Evolutionary conservation across 2,888 invertebrate genomes (phyloP), one percentile per base, ranked within the genome.

Genomic region (Calameuta filiformis): DNA sequence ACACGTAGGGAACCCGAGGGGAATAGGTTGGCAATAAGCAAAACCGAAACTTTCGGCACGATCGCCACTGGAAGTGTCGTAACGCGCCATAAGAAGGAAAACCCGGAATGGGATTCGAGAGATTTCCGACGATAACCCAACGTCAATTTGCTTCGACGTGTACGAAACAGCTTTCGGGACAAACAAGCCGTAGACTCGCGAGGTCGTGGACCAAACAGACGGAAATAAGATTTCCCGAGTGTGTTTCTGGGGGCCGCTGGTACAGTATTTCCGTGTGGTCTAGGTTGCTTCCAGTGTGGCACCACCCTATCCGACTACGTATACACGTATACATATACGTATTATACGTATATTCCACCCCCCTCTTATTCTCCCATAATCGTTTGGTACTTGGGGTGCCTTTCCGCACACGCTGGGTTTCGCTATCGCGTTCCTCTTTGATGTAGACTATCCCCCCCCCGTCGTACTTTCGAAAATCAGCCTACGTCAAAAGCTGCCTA

Each of bases 91-190:
- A 34, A 71, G 71, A 71, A 71, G 71, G 71, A 71, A 33, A 31
- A 23, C 56, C 33, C 4, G 71, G 34, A 71, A 71, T 71, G 71
- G 71, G 71, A 71, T 71, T 34, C 71, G 71, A 71, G 71, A 71
- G 71, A 71, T 71, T 71, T 71, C 31, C 71, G 31, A 34, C 71
- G 71, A 71, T 71, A 34, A 71, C 71, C 71, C 71, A 34, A 71
- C 15, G 71, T 71, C 71, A 71, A 71, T 71, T 71, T 71, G 71
- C 71, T 71, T 71, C 71, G 71, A 71, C 71, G 71, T 71, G 31
- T 71, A 56, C 56, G 71, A 71, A 71, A 71, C 71, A 34, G 71
- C 71, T 71, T 71, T 71, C 33, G 71, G 71, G 71, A 71, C 71
- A 71, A 71, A 71, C 71, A 71, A 71, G 71, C 71, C 71, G 34